Conservation (phyloP, 2,113 vertebrate genomes). For the Labeo rohita region DNA sequence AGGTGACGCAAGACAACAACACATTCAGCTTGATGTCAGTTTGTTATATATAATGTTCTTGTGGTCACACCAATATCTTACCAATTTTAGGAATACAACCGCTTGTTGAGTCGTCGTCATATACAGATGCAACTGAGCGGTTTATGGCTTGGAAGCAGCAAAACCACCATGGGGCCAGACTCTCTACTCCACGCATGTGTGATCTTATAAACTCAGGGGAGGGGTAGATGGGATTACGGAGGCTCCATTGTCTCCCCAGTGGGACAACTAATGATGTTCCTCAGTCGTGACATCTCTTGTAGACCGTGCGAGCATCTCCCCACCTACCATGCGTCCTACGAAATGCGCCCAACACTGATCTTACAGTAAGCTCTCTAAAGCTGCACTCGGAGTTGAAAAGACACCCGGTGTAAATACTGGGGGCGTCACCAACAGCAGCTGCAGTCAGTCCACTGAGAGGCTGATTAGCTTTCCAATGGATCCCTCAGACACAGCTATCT, state of each 20-base stretch:
- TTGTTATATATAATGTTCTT: not conserved
- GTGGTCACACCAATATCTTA: not conserved
- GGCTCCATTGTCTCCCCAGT: constrained; percentile 52
- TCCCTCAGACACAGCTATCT: constrained; percentile 43
- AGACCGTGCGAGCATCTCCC: constrained; percentile 45
- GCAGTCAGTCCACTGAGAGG: constrained; percentile 48
- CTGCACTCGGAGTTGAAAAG: constrained; percentile 59
- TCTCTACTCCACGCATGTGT: constrained; percentile 48
- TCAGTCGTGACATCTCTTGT: constrained; percentile 51
- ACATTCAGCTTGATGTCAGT: not conserved
- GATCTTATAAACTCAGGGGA: constrained; percentile 59
- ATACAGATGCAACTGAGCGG: not conserved
- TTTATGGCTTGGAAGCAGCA: constrained; percentile 7
- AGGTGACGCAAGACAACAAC: not conserved
- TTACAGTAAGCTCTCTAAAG: constrained; percentile 60
- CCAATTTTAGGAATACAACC: not conserved
- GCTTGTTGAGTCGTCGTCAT: constrained; percentile 35
- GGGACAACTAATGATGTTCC: constrained; percentile 60
- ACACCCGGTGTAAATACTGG: constrained; percentile 50
- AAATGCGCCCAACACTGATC: constrained; percentile 51
- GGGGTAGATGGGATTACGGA: constrained; percentile 56
- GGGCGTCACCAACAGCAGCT: constrained; percentile 52
- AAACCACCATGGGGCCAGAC: constrained; percentile 33
- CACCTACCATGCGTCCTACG: constrained; percentile 42
- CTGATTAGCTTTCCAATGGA: constrained; percentile 57